A percentile compares a stretch with the other conserved stretches of the same genome.
Evolutionary conservation across 2,113 vertebrate species (phyloP).

Genomic region (Cromileptes altivelis): DNA sequence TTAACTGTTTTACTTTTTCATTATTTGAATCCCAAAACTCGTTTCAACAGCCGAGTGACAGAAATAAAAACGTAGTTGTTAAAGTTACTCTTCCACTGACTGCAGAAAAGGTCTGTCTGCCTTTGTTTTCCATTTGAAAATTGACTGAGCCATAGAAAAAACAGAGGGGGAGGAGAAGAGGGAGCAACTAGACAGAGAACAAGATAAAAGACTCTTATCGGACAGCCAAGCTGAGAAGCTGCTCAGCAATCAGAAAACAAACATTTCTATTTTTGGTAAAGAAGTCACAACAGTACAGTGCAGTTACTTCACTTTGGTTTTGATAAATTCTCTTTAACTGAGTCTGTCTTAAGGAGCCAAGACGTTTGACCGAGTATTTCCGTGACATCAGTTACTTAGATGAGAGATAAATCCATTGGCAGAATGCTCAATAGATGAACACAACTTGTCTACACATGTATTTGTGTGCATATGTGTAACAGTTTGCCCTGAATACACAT

Average conservation of each 20-base stretch:
- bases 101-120: not conserved
- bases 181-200: not conserved
- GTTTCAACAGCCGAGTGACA: too few relatives aligned
- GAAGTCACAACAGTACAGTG: constrained; percentile 37
- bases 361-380: constrained; percentile 3
- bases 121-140: not conserved
- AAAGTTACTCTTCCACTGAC: constrained; percentile 1
- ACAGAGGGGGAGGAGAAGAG: not conserved
- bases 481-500: constrained; percentile 63
- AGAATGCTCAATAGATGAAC: not conserved
- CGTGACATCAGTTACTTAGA: constrained; percentile 17
- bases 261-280: constrained; percentile 66
- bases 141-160: not conserved
- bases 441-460: not conserved
- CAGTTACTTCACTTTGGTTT: constrained; percentile 54
- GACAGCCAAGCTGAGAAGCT: constrained; percentile 34
- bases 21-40: too few relatives aligned
- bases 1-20: too few relatives aligned
- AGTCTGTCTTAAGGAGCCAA: constrained; percentile 20
- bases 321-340: constrained; percentile 54
- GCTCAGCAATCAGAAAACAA: constrained; percentile 43
- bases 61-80: too few relatives aligned
- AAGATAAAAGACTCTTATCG: constrained; percentile 40
- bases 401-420: not conserved
- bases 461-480: constrained; percentile 22